Base-by-base conservation (phyloP, 1,140 invertebrate species). In the Pissodes strobi region DNA sequence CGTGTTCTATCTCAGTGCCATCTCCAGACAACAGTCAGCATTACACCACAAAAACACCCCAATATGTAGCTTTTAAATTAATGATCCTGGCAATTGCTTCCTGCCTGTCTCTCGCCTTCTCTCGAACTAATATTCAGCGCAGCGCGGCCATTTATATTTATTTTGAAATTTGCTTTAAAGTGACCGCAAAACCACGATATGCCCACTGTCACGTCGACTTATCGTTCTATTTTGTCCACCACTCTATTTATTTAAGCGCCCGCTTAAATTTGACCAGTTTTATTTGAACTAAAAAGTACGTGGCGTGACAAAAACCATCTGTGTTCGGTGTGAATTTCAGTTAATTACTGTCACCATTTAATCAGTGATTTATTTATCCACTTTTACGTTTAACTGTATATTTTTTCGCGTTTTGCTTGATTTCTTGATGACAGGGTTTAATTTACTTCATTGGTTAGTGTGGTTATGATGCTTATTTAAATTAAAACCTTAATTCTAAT, bases 51-150 rank as follows among this genome's bases (percentile, higher is more conserved):
- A 78, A 78, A 78, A 78, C 76, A 76, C 70, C 71, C 76, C 76
- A 76, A 78, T 78, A 78, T 76, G 76, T 78, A 76, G 75, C 75
- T 76, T 76, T 78, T 76, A 78, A 78, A 78, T 78, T 78, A 78
- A 78, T 78, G 76, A 78, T 76, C 70, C 72, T 72, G 66, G 72
- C 74, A 76, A 76, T 77, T 76, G 72, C 76, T 76, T 76, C 72
- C 74, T 75, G 72, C 68, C 70, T 59, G 67, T 70, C 70, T 71
- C 68, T 66, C 67, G 70, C 71, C 69, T 67, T 66, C 67, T 66
- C 57, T 62, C 56, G 62, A 66, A 72, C 70, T 74, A 71, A 74
- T 74, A 75, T 75, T 76, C 69, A 68, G 46, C 70, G 64, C 66
- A 62, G 53, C 55, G 56, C 23, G 52, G 62, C 69, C 69, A 68